phyloP scores from a whole-genome alignment of 2,113 vertebrate species.

The Poeciliopsis turrubarensis region DNA sequence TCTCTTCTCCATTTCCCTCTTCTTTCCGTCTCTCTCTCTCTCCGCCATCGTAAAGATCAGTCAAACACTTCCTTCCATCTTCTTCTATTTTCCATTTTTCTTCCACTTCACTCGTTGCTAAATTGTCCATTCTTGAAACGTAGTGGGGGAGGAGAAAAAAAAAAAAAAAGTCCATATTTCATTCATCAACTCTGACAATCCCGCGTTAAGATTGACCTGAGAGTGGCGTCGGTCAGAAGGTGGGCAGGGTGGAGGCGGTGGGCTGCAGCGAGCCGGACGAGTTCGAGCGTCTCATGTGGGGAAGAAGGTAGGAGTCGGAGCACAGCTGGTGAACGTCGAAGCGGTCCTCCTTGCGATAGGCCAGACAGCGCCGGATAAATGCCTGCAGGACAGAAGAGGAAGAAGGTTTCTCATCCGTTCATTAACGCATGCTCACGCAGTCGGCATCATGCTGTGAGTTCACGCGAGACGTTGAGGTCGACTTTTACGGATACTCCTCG shows the following conservation, averaged over 20 bases:
- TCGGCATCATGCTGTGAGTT: no score
- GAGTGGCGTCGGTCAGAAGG: conserved; percentile 83
- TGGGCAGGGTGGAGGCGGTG: conserved; percentile 87
- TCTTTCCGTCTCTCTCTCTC: background rate
- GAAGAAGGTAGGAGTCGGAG: conserved; percentile 96
- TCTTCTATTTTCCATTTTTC: conserved; percentile 13
- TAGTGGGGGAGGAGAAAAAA: conserved; percentile 10
- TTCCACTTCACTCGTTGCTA: background rate
- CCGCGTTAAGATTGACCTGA: conserved; percentile 26
- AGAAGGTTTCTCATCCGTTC: background rate
- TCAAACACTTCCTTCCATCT: conserved; percentile 1
- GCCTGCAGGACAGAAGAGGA: conserved; percentile 79
- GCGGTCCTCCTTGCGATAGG: conserved; percentile 97
- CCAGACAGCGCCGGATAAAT: conserved; percentile 97
- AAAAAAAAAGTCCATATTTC: conserved; percentile 9
- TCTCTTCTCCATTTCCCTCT: background rate
- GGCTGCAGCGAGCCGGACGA: conserved; percentile 97
- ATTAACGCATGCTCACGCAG: background rate
- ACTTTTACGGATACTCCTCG: no score
- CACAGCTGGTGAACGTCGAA: conserved; percentile 98
- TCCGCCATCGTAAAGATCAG: conserved; percentile 19
- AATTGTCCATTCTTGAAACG: conserved; percentile 34
- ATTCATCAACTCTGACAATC: conserved; percentile 17
- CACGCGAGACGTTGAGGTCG: no score
- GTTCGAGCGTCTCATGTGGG: conserved; percentile 98